A percentile compares a stretch with the other conserved stretches of the same genome.
phyloP scores from a whole-genome alignment of 2,113 vertebrate genomes.

The Ciconia boyciana region DNA sequence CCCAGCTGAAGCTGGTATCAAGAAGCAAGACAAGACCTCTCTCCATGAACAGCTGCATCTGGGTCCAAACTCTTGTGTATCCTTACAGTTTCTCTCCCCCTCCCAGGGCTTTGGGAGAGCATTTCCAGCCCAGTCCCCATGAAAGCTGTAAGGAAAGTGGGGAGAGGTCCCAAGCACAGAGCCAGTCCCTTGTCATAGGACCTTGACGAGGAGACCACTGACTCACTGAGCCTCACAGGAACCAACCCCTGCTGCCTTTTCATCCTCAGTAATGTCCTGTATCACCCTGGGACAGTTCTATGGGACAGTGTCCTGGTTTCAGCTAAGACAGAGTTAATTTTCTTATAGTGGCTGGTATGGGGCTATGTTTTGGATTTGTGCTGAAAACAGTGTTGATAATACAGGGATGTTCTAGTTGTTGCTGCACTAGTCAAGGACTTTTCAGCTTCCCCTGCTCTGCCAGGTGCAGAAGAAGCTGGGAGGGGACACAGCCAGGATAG shows the following conservation, averaged over 20 bases:
- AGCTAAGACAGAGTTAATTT: too few species aligned
- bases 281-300: neutral
- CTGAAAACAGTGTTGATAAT: too few species aligned
- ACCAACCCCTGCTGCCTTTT: neutral
- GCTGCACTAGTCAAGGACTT: too few species aligned
- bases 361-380: too few species aligned
- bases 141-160: neutral
- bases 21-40: neutral
- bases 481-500: too few species aligned
- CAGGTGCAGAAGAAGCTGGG: too few species aligned
- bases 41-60: neutral
- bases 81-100: neutral
- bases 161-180: neutral
- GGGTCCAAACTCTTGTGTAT: fast-evolving
- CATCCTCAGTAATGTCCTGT: fast-evolving
- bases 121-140: neutral
- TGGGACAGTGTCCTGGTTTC: too few species aligned
- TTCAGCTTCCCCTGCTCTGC: too few species aligned
- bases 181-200: fast-evolving
- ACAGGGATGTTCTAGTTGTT: too few species aligned
- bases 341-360: too few species aligned
- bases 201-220: neutral
- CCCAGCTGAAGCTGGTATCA: neutral
- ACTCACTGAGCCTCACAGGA: fast-evolving
- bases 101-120: neutral